Evolutionary conservation across 2,888 invertebrate genomes (phyloP), one percentile per base, ranked within the genome.

Genomic region (Pristionchus maxplancki): DNA sequence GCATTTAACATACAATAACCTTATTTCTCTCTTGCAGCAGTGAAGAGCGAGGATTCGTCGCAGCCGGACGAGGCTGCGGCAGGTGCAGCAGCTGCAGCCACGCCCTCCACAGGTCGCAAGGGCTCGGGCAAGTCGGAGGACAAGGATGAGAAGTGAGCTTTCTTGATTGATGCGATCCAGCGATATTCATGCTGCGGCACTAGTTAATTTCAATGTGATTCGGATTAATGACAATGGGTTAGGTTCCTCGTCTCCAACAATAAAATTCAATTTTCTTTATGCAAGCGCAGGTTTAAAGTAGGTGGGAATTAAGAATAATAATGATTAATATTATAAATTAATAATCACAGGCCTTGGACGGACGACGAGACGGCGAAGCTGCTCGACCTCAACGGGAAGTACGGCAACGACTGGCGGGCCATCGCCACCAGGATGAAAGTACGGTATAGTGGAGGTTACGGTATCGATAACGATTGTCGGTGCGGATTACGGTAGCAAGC

Each of bases 301-400:
- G n/a, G n/a, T n/a, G n/a, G n/a, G n/a, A n/a, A n/a, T n/a, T n/a
- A n/a, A n/a, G n/a, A n/a, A n/a, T n/a, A n/a, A n/a, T n/a, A n/a
- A n/a, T 62, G n/a, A 28, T 28, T 31, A 64, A 67, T 8, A n/a
- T 67, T 31, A 67, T 67, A 34, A 67, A 31, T 31, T 82, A 53
- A 50, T 58, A 5, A 34, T 20, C 64, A 15, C 34, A 87, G 86
- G 40, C 31, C 67, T 34, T 87, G 86, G 86, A 87, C 86, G 71
- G 86, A 87, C 50, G 86, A 87, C 48, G 86, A 87, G 86, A 87
- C 48, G 8, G 71, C 86, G 48, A 37, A 62, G 11, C 86, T 87
- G 48, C 50, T 87, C 13, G 86, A 87, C 24, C 71, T 71, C 50
- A 71, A 20, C 34, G 31, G 50, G 11, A 67, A 71, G 40, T 40